phyloP scores from a whole-genome alignment of 2,797 vertebrate species.

The Oreortyx pictus region DNA sequence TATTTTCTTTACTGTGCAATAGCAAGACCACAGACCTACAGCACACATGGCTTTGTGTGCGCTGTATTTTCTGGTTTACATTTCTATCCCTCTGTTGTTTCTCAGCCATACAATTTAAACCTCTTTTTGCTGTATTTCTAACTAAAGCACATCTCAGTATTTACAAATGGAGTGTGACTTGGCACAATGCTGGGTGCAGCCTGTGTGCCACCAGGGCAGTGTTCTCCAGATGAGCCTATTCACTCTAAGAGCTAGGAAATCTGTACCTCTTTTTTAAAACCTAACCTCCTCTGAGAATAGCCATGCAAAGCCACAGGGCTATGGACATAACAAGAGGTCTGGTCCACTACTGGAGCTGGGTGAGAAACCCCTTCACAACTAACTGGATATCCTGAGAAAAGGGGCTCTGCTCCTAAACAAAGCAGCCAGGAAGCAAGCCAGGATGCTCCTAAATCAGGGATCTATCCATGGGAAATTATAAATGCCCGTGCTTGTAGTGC shows the following conservation, averaged over 20 bases:
- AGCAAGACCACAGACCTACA: conserved; percentile 38
- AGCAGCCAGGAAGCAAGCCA: not conserved
- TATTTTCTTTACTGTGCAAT: conserved; percentile 45
- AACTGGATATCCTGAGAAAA: not conserved
- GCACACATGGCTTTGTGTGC: conserved; percentile 4
- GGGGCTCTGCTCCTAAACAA: not conserved
- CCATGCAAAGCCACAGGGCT: not conserved
- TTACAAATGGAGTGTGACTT: conserved; percentile 58
- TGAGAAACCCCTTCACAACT: not conserved
- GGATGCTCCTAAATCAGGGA: not conserved
- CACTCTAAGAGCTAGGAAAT: not conserved
- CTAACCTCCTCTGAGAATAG: conserved; percentile 13
- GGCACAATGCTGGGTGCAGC: not conserved
- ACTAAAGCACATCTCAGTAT: conserved; percentile 42
- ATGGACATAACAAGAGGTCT: not conserved
- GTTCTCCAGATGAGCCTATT: not conserved
- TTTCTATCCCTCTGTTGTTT: conserved; percentile 51
- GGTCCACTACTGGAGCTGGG: not conserved
- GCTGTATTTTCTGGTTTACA: not conserved
- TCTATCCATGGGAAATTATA: not conserved
- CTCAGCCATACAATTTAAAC: conserved; percentile 51
- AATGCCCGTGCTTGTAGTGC: not conserved
- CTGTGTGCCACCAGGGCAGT: conserved; percentile 8
- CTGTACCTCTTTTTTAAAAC: conserved; percentile 37
- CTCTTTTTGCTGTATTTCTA: conserved; percentile 42